Evolutionary conservation across 2,888 invertebrate genomes (phyloP).

Genomic region (Timandra comae): DNA sequence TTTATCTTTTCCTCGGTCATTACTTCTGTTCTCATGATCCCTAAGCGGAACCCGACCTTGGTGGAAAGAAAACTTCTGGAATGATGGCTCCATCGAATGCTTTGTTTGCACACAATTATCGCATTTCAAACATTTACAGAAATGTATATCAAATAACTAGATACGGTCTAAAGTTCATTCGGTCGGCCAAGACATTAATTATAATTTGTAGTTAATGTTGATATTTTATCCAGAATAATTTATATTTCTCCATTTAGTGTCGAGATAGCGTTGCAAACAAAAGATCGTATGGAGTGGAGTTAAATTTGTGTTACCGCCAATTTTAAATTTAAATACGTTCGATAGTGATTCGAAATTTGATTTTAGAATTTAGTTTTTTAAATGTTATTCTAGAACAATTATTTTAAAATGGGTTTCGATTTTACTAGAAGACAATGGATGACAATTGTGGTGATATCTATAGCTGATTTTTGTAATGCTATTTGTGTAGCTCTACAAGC

Average conservation of each 20-base stretch:
- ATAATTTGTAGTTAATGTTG: constrained; percentile 9
- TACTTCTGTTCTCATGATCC: constrained; percentile 29
- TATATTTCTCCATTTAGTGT: constrained; percentile 15
- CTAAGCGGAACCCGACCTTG: too few species aligned
- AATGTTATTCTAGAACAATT: constrained; percentile 2
- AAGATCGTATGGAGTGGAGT: constrained; percentile 4
- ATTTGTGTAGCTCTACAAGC: constrained; percentile 90
- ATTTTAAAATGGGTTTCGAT: constrained; percentile 72
- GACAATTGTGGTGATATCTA: constrained; percentile 85
- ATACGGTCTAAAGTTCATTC: constrained; percentile 30
- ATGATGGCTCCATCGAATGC: constrained; percentile 20
- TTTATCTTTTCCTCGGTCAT: constrained; percentile 46
- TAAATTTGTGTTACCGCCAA: not conserved
- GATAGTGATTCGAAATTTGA: not conserved
- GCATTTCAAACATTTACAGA: constrained; percentile 7
- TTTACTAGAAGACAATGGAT: constrained; percentile 86
- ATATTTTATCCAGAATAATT: constrained; percentile 37
- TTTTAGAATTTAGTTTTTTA: not conserved
- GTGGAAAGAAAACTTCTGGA: constrained; percentile 12
- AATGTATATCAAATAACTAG: constrained; percentile 24
- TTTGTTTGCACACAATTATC: not conserved
- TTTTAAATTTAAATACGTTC: too few species aligned
- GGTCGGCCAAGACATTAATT: constrained; percentile 7
- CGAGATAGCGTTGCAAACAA: not conserved
- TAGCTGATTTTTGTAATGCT: constrained; percentile 90